Evolutionary conservation across 2,113 vertebrate species (phyloP).

Genomic region (Myanophis thanlyinensis): DNA sequence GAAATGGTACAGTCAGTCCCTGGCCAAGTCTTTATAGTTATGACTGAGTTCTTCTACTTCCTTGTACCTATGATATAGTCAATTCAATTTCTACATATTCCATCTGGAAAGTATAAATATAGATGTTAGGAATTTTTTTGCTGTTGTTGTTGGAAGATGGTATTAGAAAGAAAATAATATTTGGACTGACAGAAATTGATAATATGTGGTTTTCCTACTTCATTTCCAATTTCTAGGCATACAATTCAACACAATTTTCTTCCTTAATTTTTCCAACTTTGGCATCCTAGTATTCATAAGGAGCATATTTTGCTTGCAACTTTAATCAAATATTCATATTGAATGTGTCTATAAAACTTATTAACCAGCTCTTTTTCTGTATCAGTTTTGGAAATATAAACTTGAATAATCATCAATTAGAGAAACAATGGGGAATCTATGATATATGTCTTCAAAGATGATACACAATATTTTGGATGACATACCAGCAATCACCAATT

Average conservation of each 20-base stretch:
- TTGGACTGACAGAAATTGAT: neutral
- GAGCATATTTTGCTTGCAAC: too few relatives aligned
- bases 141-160: too few relatives aligned
- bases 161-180: neutral
- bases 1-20: neutral
- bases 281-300: neutral
- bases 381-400: too few relatives aligned
- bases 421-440: too few relatives aligned
- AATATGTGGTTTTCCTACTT: neutral
- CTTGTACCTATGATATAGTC: neutral
- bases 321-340: too few relatives aligned
- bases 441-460: too few relatives aligned
- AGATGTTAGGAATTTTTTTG: too few relatives aligned
- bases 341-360: too few relatives aligned
- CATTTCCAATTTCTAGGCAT: neutral
- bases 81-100: neutral
- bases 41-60: neutral
- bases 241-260: neutral
- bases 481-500: too few relatives aligned
- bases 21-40: neutral
- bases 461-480: too few relatives aligned
- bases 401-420: too few relatives aligned
- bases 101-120: neutral
- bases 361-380: too few relatives aligned
- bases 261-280: neutral